Base-by-base conservation (phyloP, 2,888 invertebrate genomes). In the Abrostola triplasia region DNA sequence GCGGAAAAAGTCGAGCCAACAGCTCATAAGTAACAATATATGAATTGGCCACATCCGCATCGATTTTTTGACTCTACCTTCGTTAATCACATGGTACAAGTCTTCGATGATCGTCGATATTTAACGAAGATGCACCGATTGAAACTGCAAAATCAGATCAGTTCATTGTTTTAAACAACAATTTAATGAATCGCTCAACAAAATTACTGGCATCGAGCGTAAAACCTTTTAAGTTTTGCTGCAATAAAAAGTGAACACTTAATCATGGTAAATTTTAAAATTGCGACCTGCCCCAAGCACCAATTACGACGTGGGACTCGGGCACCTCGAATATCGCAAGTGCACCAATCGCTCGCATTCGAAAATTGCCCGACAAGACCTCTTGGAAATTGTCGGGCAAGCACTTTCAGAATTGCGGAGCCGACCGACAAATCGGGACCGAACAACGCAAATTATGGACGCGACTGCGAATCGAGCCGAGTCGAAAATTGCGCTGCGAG, bases 251-350 rank as follows among this genome's bases (percentile, higher is more conserved):
- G 86, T 89, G 89, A 91, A 86, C 88, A 88, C 90, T 91, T 87
- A 90, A 92, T 92, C 88, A 85, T 76, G 85, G 90, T 90, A 91
- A 73, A 93, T 93, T 92, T 93, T 87, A 88, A 92, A 93, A 93
- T 92, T 90, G 90, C 90, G 88, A 90, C 86, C 87, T 90, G 91
- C 91, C 90, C 82, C 85, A 90, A 90, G 90, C 88, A 83, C 89
- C 90, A 90, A 92, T 92, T 92, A 92, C 87, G 76, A 82, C 77
- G 85, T 83, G 87, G 81, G 82, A 83, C 83, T 76, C 74, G 85
- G 71, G 87, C 87, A 88, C 86, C 83, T 86, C 82, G 79, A 80
- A 80, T 83, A 82, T 81, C 77, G 84, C 84, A 80, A 86, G 88
- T 87, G 85, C 84, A 83, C 90, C 89, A 89, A 92, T 90, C 88